Conservation (phyloP, 2,797 vertebrate genomes). For the Sebastiscus albofasciatus region DNA sequence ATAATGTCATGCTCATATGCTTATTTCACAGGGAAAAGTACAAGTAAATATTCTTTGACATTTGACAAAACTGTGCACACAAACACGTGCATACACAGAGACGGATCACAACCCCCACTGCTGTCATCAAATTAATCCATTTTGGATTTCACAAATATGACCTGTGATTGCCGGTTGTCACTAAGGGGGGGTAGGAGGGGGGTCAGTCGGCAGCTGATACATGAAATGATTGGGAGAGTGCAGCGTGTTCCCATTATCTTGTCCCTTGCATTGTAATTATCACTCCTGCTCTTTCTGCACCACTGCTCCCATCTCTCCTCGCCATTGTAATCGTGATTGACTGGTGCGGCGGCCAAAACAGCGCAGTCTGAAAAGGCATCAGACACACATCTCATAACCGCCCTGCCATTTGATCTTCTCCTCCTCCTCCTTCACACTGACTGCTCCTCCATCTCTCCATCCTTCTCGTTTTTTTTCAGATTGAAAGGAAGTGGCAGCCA, state of each 20-base stretch:
- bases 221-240: constrained; percentile 87
- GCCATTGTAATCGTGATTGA: constrained; percentile 91
- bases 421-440: constrained; percentile 70
- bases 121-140: constrained; percentile 77
- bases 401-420: constrained; percentile 85
- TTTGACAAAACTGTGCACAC: constrained; percentile 63
- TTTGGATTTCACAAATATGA: constrained; percentile 84
- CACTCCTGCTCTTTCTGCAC: constrained; percentile 89
- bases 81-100: constrained; percentile 28
- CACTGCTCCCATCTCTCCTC: constrained; percentile 87
- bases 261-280: constrained; percentile 90
- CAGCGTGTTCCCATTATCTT: constrained; percentile 90
- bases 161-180: constrained; percentile 85
- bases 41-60: constrained; percentile 71
- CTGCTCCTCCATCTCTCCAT: constrained; percentile 64
- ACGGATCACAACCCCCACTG: constrained; percentile 59
- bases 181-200: constrained; percentile 28
- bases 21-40: constrained; percentile 38
- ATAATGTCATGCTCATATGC: constrained; percentile 25
- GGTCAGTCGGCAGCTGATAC: constrained; percentile 84
- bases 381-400: constrained; percentile 86
- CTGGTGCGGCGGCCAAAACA: constrained; percentile 88
- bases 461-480: constrained; percentile 34
- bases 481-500: constrained; percentile 68
- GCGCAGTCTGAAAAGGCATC: constrained; percentile 86